Evolutionary conservation across 2,113 vertebrate species (phyloP).

Genomic region (Cyphomyrus plagiostoma): DNA sequence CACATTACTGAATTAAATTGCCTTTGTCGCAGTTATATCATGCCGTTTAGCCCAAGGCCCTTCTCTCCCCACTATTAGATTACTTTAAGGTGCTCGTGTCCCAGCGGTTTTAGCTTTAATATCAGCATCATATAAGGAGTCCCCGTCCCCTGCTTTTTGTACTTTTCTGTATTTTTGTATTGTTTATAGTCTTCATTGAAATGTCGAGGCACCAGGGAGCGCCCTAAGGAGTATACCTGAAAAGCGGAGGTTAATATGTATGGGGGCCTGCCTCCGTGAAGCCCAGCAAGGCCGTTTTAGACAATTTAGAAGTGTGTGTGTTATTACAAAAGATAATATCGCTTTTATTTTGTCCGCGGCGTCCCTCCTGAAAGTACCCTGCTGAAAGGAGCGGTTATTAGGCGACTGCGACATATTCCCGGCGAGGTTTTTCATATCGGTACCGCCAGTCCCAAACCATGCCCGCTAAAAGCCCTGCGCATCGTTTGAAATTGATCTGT

Average conservation of each 20-base stretch:
- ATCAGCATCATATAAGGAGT: constrained; percentile 7
- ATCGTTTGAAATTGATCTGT: neutral
- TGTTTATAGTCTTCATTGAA: constrained; percentile 11
- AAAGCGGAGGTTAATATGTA: neutral
- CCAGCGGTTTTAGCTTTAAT: constrained; percentile 20
- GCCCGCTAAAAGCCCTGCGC: neutral
- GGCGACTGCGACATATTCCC: neutral
- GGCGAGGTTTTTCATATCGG: neutral
- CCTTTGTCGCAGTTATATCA: constrained; percentile 72
- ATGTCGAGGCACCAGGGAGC: neutral
- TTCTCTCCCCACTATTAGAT: constrained; percentile 43
- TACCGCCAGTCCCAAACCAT: neutral
- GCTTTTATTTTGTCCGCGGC: neutral
- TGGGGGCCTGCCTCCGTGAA: neutral
- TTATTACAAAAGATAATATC: neutral
- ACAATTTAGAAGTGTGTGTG: neutral
- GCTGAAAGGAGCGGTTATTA: neutral
- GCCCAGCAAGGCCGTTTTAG: neutral
- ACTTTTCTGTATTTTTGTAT: neutral
- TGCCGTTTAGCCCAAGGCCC: constrained; percentile 62
- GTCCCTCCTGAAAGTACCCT: neutral
- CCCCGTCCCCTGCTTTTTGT: neutral
- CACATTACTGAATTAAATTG: constrained; percentile 78
- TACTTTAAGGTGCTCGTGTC: constrained; percentile 15
- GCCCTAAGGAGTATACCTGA: neutral